Conservation (phyloP, 2,113 vertebrate genomes). For the Spermophilus dauricus region DNA sequence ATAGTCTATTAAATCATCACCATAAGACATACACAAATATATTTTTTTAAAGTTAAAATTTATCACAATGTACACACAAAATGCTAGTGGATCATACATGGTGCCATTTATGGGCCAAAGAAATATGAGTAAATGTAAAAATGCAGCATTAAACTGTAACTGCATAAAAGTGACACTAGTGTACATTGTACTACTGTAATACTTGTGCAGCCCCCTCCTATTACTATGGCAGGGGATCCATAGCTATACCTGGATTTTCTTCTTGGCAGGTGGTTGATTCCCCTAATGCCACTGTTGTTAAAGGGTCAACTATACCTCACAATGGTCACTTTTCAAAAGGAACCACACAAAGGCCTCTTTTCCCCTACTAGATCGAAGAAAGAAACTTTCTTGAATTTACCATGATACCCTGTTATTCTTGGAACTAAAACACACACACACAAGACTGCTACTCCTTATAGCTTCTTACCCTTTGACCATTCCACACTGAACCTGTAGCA, state of each 20-base stretch:
- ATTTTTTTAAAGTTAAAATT: background rate
- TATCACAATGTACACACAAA: background rate
- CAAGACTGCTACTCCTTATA: background rate
- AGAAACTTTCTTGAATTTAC: background rate
- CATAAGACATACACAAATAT: background rate
- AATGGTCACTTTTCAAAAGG: background rate
- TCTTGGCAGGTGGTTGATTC: background rate
- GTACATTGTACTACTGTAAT: background rate
- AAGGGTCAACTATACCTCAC: background rate
- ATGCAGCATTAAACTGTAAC: background rate
- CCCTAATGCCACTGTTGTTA: background rate
- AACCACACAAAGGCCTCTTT: background rate
- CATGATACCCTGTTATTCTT: background rate
- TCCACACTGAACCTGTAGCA: background rate
- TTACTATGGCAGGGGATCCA: background rate
- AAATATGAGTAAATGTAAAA: background rate
- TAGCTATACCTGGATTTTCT: background rate
- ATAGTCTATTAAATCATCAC: background rate
- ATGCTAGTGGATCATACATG: background rate
- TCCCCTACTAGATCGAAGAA: no score
- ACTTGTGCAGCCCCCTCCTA: background rate
- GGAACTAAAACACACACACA: background rate
- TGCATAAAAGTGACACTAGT: background rate
- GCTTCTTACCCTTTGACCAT: background rate
- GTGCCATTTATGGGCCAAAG: background rate